These are phyloP conservation scores for Perodicticus potto DNA, from an alignment of 2,797 vertebrate species.

Conservation along the genomic window DNA sequence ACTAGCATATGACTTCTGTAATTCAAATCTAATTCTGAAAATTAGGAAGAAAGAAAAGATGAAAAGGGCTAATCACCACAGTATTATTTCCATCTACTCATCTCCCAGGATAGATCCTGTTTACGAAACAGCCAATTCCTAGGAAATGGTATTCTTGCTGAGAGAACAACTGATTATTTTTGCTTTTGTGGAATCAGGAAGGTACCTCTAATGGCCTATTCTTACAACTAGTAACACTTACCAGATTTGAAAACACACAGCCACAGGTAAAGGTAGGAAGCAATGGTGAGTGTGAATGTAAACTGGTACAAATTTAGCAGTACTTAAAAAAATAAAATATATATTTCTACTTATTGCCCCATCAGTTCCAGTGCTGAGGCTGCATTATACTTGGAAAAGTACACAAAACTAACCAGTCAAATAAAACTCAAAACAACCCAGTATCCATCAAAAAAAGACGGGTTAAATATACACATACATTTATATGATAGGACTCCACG, in stretches of 20 bases:
- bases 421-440: neutral
- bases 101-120: neutral
- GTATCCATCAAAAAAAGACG: neutral
- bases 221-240: neutral
- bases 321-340: neutral
- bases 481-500: neutral
- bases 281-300: neutral
- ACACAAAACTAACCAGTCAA: slow-evolving; percentile 32
- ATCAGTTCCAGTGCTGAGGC: neutral
- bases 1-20: neutral
- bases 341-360: neutral
- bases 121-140: neutral
- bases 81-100: neutral
- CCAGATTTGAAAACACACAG: neutral
- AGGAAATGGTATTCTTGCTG: neutral
- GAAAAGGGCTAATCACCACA: neutral
- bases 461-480: neutral
- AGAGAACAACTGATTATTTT: neutral
- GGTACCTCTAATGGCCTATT: neutral
- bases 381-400: neutral
- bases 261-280: neutral
- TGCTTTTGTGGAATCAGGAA: neutral
- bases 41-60: slow-evolving; percentile 17
- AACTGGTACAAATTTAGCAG: neutral
- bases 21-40: slow-evolving; percentile 56